phyloP scores from a whole-genome alignment of 2,113 vertebrate species.

The Leptobrachium leishanense region DNA sequence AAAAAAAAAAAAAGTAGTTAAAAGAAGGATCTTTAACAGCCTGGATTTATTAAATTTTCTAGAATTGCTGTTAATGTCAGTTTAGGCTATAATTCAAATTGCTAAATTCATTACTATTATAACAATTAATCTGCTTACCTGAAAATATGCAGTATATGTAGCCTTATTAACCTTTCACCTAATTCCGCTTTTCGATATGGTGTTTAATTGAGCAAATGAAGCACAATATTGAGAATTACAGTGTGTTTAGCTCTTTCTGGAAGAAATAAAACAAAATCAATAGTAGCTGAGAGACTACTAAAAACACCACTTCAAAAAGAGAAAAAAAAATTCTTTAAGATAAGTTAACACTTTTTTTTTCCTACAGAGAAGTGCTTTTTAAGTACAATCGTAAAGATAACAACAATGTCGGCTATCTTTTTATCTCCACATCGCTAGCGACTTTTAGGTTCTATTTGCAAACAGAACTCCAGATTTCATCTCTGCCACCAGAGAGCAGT shows the following conservation, averaged over 20 bases:
- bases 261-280: slow-evolving; percentile 20
- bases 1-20: too few species aligned
- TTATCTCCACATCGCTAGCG: slow-evolving; percentile 30
- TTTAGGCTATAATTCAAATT: too few species aligned
- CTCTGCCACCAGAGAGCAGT: slow-evolving; percentile 30
- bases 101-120: too few species aligned
- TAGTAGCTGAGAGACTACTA: slow-evolving; percentile 26
- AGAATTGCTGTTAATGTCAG: too few species aligned
- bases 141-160: too few species aligned
- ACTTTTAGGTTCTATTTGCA: not conserved
- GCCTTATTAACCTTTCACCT: too few species aligned
- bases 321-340: not conserved
- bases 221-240: too few species aligned
- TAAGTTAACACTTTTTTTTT: not conserved
- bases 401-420: slow-evolving; percentile 12
- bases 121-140: too few species aligned
- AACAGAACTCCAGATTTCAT: not conserved
- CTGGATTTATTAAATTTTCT: too few species aligned
- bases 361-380: not conserved
- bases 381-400: slow-evolving; percentile 19
- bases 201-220: too few species aligned
- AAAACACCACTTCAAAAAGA: not conserved
- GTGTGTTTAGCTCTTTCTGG: not conserved
- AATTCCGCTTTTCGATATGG: too few species aligned
- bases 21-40: too few species aligned